Percentiles rank a stretch among this genome's conserved stretches.
Evolutionary conservation across 2,888 invertebrate genomes (phyloP).

Genomic region (Laothoe populi): DNA sequence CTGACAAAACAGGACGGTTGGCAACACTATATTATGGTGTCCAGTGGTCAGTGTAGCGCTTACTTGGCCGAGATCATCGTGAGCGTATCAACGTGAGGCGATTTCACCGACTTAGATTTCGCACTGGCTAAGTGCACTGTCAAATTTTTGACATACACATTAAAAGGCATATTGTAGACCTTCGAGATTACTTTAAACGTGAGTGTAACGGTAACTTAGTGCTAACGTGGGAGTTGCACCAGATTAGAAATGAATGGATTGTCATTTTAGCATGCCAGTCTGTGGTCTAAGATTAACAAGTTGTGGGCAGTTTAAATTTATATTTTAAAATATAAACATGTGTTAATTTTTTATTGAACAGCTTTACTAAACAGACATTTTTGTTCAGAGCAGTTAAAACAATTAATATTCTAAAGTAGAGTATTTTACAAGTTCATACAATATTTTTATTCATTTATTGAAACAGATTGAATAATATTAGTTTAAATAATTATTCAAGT

Average conservation of each 20-base stretch:
- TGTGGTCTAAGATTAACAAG: neutral
- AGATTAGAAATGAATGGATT: constrained; percentile 5
- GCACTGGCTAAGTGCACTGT: constrained; percentile 35
- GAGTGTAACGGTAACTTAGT: constrained; percentile 12
- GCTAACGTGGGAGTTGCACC: constrained; percentile 11
- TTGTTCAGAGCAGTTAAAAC: neutral
- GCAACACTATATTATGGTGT: too few relatives aligned
- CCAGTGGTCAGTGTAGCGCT: constrained; percentile 44
- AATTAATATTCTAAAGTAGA: too few relatives aligned
- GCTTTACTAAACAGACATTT: too few relatives aligned
- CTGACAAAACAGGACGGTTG: too few relatives aligned
- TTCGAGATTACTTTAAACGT: constrained; percentile 5
- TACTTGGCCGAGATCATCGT: constrained; percentile 57
- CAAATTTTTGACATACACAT: constrained; percentile 32
- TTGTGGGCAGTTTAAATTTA: neutral
- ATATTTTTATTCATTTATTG: too few relatives aligned
- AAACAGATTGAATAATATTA: too few relatives aligned
- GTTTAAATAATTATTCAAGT: too few relatives aligned
- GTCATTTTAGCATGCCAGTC: constrained; percentile 6
- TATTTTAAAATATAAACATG: neutral
- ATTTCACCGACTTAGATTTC: constrained; percentile 52
- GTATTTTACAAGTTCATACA: too few relatives aligned
- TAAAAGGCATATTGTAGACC: constrained; percentile 28
- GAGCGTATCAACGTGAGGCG: constrained; percentile 49
- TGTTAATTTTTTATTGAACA: too few relatives aligned